Evolutionary conservation across 2,888 invertebrate genomes (phyloP).

Genomic region (Trimorus sp.): DNA sequence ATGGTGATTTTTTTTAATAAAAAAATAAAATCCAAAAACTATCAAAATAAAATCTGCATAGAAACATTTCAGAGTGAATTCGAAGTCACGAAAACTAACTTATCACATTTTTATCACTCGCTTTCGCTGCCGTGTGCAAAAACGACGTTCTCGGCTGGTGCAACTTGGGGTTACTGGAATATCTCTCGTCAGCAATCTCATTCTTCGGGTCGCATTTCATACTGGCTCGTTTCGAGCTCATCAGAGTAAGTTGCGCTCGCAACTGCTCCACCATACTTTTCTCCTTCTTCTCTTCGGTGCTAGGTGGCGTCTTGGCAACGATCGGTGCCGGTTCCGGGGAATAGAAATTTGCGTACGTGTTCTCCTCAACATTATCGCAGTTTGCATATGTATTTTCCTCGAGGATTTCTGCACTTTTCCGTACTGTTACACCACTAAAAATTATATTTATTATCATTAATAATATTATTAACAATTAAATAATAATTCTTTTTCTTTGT

Average conservation of each 20-base stretch:
- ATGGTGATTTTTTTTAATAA: too few relatives aligned
- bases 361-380: constrained; percentile 65
- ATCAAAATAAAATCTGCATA: too few relatives aligned
- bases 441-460: background rate
- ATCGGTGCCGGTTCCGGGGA: constrained; percentile 24
- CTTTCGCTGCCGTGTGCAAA: constrained; percentile 66
- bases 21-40: too few relatives aligned
- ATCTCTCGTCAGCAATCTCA: constrained; percentile 7
- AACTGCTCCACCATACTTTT: constrained; percentile 73
- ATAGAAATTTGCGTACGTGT: constrained; percentile 66
- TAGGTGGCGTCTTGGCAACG: background rate
- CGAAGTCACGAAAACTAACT: constrained; percentile 64
- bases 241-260: constrained; percentile 71
- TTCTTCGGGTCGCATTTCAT: constrained; percentile 25
- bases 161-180: background rate
- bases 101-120: constrained; percentile 34
- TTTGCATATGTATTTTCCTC: constrained; percentile 76
- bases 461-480: too few relatives aligned
- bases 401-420: constrained; percentile 47
- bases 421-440: constrained; percentile 19
- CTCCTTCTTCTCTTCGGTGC: constrained; percentile 59
- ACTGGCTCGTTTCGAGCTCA: constrained; percentile 2
- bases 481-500: too few relatives aligned
- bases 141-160: constrained; percentile 73
- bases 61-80: constrained; percentile 21